A percentile compares a stretch with the other conserved stretches of the same genome.
phyloP scores from a whole-genome alignment of 1,140 invertebrate genomes.

The Manduca sexta region DNA sequence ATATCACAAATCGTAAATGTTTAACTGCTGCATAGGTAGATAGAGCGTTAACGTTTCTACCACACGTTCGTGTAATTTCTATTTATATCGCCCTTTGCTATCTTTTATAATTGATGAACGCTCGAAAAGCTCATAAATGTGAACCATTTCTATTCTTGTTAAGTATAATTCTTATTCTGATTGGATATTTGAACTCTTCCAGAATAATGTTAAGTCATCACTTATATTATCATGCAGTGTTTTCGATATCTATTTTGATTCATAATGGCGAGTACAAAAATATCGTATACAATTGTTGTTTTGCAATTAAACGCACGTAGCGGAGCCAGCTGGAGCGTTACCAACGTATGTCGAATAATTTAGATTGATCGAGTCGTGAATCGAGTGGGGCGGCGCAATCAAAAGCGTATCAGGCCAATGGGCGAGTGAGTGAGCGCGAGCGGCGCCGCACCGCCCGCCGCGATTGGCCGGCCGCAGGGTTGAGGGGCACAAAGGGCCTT shows the following conservation, averaged over 20 bases:
- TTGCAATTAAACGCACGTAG: slow-evolving; percentile 28
- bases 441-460: slow-evolving; percentile 21
- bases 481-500: slow-evolving; percentile 55
- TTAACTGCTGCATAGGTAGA: slow-evolving; percentile 33
- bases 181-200: too few relatives aligned
- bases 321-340: slow-evolving; percentile 33
- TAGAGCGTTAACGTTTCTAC: slow-evolving; percentile 19
- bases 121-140: too few relatives aligned
- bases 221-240: too few relatives aligned
- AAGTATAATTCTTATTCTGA: too few relatives aligned
- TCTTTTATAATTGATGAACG: slow-evolving; percentile 14
- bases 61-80: slow-evolving; percentile 24
- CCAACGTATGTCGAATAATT: slow-evolving; percentile 48
- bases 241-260: too few relatives aligned
- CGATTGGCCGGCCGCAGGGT: slow-evolving; percentile 52
- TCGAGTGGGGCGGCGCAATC: slow-evolving; percentile 67
- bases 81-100: slow-evolving; percentile 19
- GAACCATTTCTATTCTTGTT: too few relatives aligned
- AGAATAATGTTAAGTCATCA: neutral
- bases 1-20: slow-evolving; percentile 49
- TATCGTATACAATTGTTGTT: slow-evolving; percentile 1
- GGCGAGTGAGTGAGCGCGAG: too few relatives aligned
- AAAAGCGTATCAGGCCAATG: slow-evolving; percentile 67
- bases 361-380: slow-evolving; percentile 64
- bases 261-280: too few relatives aligned